A percentile compares a stretch with the other conserved stretches of the same genome.
Evolutionary conservation across 2,113 vertebrate species (phyloP).

Genomic region (Hirundichthys speculiger): DNA sequence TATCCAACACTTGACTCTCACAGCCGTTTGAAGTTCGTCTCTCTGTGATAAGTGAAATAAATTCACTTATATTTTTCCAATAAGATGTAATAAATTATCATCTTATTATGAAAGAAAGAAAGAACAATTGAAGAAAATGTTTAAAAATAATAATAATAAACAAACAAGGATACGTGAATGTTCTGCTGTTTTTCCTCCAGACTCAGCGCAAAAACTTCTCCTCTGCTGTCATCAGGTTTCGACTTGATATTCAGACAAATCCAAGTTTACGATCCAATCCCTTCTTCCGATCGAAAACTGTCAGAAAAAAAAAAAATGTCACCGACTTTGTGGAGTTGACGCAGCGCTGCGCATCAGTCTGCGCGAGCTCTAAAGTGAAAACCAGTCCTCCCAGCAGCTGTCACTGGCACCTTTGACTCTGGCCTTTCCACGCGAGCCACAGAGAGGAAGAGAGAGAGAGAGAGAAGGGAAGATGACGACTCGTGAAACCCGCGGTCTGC

Average conservation of each 20-base stretch:
- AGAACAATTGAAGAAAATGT: no score
- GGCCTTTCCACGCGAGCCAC: slow-evolving; percentile 60
- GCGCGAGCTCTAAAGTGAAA: slow-evolving; percentile 11
- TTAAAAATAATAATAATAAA: neutral
- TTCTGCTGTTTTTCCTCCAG: slow-evolving; percentile 27
- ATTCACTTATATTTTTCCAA: no score
- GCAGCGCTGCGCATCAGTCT: neutral
- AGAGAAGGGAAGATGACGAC: slow-evolving; percentile 59
- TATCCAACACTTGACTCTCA: no score
- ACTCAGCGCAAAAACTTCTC: slow-evolving; percentile 24
- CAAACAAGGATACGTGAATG: slow-evolving; percentile 42
- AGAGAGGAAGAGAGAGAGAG: slow-evolving; percentile 33
- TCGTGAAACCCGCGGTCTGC: slow-evolving; percentile 66
- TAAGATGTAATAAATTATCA: no score
- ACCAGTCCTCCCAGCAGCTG: slow-evolving; percentile 45
- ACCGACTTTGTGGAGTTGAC: slow-evolving; percentile 41
- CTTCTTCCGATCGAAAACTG: slow-evolving; percentile 53
- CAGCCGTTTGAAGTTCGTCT: no score
- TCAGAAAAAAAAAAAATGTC: slow-evolving; percentile 50
- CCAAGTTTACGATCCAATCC: slow-evolving; percentile 39
- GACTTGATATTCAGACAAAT: slow-evolving; percentile 42
- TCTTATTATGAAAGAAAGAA: no score
- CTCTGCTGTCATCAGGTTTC: slow-evolving; percentile 5
- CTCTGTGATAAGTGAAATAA: no score
- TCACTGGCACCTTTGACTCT: slow-evolving; percentile 68